Evolutionary conservation across 2,113 vertebrate species (phyloP).

Genomic region (Solea senegalensis): DNA sequence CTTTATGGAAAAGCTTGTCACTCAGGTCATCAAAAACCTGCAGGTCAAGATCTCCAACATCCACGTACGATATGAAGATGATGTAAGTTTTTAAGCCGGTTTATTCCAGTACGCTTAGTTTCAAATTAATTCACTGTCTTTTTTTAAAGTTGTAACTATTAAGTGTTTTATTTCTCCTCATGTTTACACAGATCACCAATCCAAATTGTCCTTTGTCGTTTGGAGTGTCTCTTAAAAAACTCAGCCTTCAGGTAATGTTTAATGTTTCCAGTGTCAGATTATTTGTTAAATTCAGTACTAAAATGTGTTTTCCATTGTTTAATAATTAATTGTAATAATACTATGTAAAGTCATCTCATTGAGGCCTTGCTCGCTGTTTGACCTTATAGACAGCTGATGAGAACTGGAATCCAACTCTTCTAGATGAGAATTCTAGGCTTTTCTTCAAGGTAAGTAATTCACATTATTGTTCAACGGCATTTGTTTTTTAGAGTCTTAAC

Average conservation of each 20-base stretch:
- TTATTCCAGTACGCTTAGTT: background rate
- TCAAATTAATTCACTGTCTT: too few species aligned
- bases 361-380: conserved; percentile 8
- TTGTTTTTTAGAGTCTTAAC: background rate
- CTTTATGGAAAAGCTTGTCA: conserved; percentile 95
- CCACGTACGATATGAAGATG: conserved; percentile 96
- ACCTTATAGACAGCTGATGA: conserved; percentile 89
- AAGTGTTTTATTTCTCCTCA: background rate
- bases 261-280: background rate
- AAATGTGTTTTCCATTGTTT: background rate
- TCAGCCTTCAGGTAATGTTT: conserved; percentile 93
- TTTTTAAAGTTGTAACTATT: background rate
- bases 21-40: conserved; percentile 98
- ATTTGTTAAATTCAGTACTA: background rate
- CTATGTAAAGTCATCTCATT: background rate
- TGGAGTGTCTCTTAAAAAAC: conserved; percentile 95
- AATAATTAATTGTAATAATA: background rate
- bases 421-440: conserved; percentile 91
- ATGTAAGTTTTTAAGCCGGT: conserved; percentile 87
- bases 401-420: conserved; percentile 92
- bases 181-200: conserved; percentile 88
- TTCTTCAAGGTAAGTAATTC: conserved; percentile 90
- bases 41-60: conserved; percentile 97
- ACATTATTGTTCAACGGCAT: background rate
- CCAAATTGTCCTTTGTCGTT: conserved; percentile 89